Evolutionary conservation across 30 jellyfish, hydroid and myxozoan genomes (phyloP).

Genomic region (Nemopilema nomurai): DNA sequence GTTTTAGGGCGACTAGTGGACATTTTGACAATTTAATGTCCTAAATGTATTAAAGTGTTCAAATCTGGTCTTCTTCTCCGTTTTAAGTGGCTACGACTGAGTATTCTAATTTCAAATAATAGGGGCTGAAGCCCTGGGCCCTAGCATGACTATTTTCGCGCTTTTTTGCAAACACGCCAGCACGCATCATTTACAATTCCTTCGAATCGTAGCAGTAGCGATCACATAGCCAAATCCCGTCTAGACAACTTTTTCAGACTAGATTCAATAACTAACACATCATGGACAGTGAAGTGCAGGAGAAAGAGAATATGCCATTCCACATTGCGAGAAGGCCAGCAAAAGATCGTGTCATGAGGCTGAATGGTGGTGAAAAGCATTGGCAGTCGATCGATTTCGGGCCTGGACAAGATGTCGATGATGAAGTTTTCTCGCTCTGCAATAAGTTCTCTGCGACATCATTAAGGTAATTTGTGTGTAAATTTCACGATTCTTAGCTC

Average conservation of each 20-base stretch:
- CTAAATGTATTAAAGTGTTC: no score
- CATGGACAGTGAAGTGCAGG: slow-evolving; percentile 36
- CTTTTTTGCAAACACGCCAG: slow-evolving; percentile 59
- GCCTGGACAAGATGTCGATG: slow-evolving; percentile 62
- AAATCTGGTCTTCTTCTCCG: no score
- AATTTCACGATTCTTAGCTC: no score
- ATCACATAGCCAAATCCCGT: slow-evolving; percentile 9
- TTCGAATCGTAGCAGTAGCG: neutral
- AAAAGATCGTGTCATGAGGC: slow-evolving; percentile 29
- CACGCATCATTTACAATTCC: neutral
- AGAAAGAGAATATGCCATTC: slow-evolving; percentile 62
- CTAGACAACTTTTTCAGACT: neutral
- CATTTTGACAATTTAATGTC: no score
- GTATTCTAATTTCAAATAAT: neutral
- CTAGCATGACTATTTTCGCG: slow-evolving; percentile 52
- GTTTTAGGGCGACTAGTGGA: no score
- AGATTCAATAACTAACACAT: neutral
- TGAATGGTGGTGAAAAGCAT: slow-evolving; percentile 40
- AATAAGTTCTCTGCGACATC: slow-evolving; percentile 52
- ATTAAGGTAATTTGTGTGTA: slow-evolving; percentile 24
- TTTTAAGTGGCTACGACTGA: no score
- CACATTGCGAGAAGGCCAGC: slow-evolving; percentile 64
- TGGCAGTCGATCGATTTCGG: slow-evolving; percentile 49
- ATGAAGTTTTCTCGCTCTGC: slow-evolving; percentile 64
- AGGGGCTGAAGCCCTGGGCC: slow-evolving; percentile 30